Evolutionary conservation across 2,113 vertebrate genomes (phyloP).

Genomic region (Pogona vitticeps): DNA sequence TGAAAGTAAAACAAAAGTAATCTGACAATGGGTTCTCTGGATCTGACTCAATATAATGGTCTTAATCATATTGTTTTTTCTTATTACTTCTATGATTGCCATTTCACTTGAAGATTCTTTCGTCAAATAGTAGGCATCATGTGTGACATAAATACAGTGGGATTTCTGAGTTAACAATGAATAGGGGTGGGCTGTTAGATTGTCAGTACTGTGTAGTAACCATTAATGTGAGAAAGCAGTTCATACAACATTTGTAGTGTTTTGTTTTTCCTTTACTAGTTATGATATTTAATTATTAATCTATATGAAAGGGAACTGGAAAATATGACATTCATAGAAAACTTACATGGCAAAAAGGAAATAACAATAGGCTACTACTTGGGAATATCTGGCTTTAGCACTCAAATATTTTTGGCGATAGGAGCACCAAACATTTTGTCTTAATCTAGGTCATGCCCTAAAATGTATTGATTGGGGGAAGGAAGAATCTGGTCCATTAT

Average conservation of each 20-base stretch:
- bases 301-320: neutral
- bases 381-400: neutral
- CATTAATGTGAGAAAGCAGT: neutral
- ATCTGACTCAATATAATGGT: no score
- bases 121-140: neutral
- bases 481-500: conserved; percentile 13
- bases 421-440: neutral
- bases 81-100: no score
- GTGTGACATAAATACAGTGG: neutral
- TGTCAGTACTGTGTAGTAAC: neutral
- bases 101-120: no score
- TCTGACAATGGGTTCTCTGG: no score
- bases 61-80: no score
- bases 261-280: neutral
- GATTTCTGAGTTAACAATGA: neutral
- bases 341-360: neutral
- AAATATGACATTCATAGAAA: neutral
- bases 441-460: conserved; percentile 18
- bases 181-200: no score
- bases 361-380: neutral
- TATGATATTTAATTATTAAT: neutral
- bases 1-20: no score
- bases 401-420: accelerated
- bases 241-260: neutral
- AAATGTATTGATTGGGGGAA: neutral